These are phyloP conservation scores for Scaptomyza reducta DNA, from an alignment of 2,888 invertebrate species.

Conservation along the genomic window DNA sequence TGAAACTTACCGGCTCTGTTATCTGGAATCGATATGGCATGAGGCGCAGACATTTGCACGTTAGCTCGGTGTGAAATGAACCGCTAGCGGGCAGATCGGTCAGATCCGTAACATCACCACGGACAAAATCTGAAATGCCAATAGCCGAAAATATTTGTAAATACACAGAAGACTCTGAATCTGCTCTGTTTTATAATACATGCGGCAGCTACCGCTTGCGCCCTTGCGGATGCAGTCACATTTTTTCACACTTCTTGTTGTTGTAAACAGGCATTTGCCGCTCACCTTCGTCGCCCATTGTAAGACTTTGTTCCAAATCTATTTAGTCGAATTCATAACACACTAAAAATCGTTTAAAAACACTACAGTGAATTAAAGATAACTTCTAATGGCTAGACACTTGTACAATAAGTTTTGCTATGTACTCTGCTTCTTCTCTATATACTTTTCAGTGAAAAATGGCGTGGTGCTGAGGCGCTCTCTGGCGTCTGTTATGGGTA, in stretches of 20 bases:
- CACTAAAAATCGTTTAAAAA: not conserved
- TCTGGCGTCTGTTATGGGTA: constrained; percentile 15
- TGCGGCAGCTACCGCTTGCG: constrained; percentile 12
- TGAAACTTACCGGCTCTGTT: constrained; percentile 87
- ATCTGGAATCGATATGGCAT: constrained; percentile 93
- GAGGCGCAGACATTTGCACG: constrained; percentile 92
- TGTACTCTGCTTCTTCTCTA: constrained; percentile 28
- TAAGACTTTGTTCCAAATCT: not conserved
- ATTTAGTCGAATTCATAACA: constrained; percentile 1
- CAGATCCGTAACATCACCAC: constrained; percentile 85
- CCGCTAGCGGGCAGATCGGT: constrained; percentile 84
- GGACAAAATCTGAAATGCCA: constrained; percentile 85
- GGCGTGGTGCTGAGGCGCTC: constrained; percentile 58
- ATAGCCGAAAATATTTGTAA: constrained; percentile 8
- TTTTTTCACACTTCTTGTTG: constrained; percentile 11
- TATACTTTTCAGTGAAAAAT: constrained; percentile 48
- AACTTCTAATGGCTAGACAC: constrained; percentile 11
- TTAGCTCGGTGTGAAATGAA: constrained; percentile 86
- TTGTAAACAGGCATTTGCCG: not conserved
- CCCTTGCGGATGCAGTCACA: constrained; percentile 18
- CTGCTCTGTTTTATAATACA: constrained; percentile 1
- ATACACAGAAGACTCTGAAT: not conserved
- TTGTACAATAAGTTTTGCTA: constrained; percentile 28
- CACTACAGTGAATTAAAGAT: constrained; percentile 5
- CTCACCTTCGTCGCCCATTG: constrained; percentile 25